These are phyloP conservation scores for Ceratosolen solmsi DNA, from an alignment of 1,140 invertebrate genomes.

Conservation along the genomic window DNA sequence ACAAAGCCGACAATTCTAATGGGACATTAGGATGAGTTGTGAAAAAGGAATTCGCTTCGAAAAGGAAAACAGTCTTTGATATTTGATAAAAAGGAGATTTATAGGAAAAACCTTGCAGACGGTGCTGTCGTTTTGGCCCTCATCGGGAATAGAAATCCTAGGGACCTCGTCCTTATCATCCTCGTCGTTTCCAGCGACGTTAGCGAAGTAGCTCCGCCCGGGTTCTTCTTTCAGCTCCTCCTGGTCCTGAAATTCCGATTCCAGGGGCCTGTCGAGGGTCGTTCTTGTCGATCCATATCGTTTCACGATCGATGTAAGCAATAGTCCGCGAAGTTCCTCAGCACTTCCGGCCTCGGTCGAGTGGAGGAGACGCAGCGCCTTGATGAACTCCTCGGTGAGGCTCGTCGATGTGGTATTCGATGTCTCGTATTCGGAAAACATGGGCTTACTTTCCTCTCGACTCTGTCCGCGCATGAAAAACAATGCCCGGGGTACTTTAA, in stretches of 20 bases:
- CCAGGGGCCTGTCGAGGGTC: conserved; percentile 45
- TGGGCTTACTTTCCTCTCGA: background rate
- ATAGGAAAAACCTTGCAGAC: conserved; percentile 61
- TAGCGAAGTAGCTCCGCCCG: background rate
- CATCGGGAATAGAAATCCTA: conserved; percentile 66
- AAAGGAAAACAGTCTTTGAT: too few relatives aligned
- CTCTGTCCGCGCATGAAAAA: background rate
- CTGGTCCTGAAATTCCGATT: conserved; percentile 7
- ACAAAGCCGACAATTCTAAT: too few relatives aligned
- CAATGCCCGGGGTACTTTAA: too few relatives aligned
- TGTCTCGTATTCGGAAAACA: conserved; percentile 19
- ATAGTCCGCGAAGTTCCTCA: conserved; percentile 57
- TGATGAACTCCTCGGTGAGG: conserved; percentile 20
- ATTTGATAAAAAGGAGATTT: too few relatives aligned
- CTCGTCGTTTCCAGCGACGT: conserved; percentile 24
- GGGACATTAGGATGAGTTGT: too few relatives aligned
- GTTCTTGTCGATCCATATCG: conserved; percentile 53
- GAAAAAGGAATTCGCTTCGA: too few relatives aligned
- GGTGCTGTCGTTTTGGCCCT: conserved; percentile 54
- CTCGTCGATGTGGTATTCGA: conserved; percentile 13
- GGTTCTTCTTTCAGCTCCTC: background rate
- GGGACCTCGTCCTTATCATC: conserved; percentile 59
- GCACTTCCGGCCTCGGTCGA: conserved; percentile 57
- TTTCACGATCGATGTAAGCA: conserved; percentile 56
- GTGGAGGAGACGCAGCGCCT: conserved; percentile 57